phyloP scores from a whole-genome alignment of 2,113 vertebrate genomes.

The Dissostichus mawsoni region DNA sequence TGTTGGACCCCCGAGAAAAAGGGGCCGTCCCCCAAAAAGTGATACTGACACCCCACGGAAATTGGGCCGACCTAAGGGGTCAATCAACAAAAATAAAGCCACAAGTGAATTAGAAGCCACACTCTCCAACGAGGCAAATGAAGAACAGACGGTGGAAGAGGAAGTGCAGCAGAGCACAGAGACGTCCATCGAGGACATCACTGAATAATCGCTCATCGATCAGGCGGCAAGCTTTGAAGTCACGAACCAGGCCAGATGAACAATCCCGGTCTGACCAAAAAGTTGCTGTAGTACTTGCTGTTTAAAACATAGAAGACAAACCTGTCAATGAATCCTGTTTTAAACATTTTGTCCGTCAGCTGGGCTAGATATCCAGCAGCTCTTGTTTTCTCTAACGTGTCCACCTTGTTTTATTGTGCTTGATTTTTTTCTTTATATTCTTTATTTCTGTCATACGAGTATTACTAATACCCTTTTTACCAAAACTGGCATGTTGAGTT shows the following conservation, averaged over 20 bases:
- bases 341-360: slow-evolving; percentile 59
- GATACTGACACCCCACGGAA: slow-evolving; percentile 8
- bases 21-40: slow-evolving; percentile 58
- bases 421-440: slow-evolving; percentile 23
- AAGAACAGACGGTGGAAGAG: slow-evolving; percentile 29
- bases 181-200: not conserved
- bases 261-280: slow-evolving; percentile 42
- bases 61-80: slow-evolving; percentile 72
- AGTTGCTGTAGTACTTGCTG: slow-evolving; percentile 42
- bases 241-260: slow-evolving; percentile 50
- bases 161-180: slow-evolving; percentile 15
- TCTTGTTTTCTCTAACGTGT: slow-evolving; percentile 47
- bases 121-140: not conserved
- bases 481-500: slow-evolving; percentile 55
- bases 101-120: not conserved
- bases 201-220: slow-evolving; percentile 31
- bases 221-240: slow-evolving; percentile 45
- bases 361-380: slow-evolving; percentile 46
- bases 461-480: slow-evolving; percentile 47
- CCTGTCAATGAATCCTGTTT: slow-evolving; percentile 51
- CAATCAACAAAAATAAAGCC: slow-evolving; percentile 50
- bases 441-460: slow-evolving; percentile 28
- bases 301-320: slow-evolving; percentile 51
- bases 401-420: slow-evolving; percentile 45
- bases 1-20: slow-evolving; percentile 52